A percentile compares a stretch with the other conserved stretches of the same genome.
Conservation (phyloP, 2,113 vertebrate genomes). For the Erythrocercus mccallii region DNA sequence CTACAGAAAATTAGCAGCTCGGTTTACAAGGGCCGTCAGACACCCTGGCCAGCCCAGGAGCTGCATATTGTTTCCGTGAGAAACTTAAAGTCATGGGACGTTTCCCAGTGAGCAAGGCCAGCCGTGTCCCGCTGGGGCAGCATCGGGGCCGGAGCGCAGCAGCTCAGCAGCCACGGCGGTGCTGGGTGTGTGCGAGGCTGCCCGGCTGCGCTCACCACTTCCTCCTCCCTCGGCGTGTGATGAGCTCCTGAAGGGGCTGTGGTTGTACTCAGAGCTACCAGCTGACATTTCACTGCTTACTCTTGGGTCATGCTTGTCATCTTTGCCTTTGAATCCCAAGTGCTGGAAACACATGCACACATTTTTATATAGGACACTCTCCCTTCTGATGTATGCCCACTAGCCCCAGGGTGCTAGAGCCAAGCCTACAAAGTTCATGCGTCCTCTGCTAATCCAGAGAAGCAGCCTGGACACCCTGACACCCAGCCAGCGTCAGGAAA, state of each 20-base stretch:
- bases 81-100: fast-evolving
- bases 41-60: neutral
- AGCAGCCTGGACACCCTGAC: neutral
- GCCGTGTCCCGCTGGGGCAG: fast-evolving
- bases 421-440: neutral
- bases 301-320: neutral
- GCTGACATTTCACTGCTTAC: neutral
- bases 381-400: neutral
- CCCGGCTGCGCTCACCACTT: neutral
- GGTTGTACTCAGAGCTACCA: neutral
- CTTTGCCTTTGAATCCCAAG: neutral
- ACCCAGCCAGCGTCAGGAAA: neutral
- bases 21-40: neutral
- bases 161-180: fast-evolving
- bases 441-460: neutral
- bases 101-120: neutral
- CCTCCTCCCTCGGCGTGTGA: neutral
- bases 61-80: neutral
- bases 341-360: fast-evolving
- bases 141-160: neutral
- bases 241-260: neutral
- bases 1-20: neutral
- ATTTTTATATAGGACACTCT: neutral
- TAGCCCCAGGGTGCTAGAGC: neutral
- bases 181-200: fast-evolving